phyloP scores from a whole-genome alignment of 2,113 vertebrate species.

The Hyla sarda region DNA sequence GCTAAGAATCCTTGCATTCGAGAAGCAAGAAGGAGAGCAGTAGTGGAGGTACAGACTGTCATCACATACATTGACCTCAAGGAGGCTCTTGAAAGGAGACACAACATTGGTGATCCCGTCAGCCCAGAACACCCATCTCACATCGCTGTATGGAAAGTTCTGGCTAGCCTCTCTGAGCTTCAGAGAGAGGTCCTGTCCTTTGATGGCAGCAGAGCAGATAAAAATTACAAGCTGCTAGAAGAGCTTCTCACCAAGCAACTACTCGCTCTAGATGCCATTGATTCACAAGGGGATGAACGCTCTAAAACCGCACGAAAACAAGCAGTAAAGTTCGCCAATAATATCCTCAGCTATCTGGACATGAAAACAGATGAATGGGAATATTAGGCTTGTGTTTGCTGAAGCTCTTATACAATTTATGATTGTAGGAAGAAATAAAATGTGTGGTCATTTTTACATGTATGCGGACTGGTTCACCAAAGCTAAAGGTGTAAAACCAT shows the following conservation, averaged over 20 bases:
- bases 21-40: conserved; percentile 90
- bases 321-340: conserved; percentile 95
- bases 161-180: conserved; percentile 87
- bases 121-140: conserved; percentile 79
- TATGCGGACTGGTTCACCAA: not conserved
- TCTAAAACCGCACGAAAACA: conserved; percentile 91
- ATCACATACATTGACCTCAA: conserved; percentile 90
- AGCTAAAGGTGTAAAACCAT: not conserved
- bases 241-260: conserved; percentile 96
- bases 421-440: not conserved
- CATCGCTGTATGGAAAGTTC: conserved; percentile 84
- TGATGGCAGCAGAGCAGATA: conserved; percentile 89
- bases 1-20: conserved; percentile 95
- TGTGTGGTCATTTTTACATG: not conserved
- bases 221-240: conserved; percentile 93
- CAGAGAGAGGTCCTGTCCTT: conserved; percentile 90
- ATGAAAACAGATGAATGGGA: conserved; percentile 98
- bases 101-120: conserved; percentile 67
- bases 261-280: conserved; percentile 91
- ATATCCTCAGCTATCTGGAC: conserved; percentile 94
- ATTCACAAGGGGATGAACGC: conserved; percentile 86
- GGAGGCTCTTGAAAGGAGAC: conserved; percentile 81
- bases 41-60: conserved; percentile 90
- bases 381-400: conserved; percentile 72
- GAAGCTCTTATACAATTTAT: conserved; percentile 12